Conservation (phyloP, 2,888 invertebrate species). For the Tanaodytes sp. region DNA sequence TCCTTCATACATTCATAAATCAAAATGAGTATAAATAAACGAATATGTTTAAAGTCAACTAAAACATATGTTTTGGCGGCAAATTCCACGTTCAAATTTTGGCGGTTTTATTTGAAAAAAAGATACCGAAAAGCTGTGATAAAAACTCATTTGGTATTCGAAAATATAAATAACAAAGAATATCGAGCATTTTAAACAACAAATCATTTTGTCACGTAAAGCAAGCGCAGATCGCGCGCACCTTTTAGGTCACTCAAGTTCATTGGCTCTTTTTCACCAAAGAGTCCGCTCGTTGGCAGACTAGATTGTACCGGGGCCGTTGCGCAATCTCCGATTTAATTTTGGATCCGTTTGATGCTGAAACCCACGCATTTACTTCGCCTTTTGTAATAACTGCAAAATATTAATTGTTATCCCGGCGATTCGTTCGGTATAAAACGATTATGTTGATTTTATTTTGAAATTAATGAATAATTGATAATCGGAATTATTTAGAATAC, state of each 20-base stretch:
- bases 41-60: too few species aligned
- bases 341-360: constrained; percentile 28
- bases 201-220: constrained; percentile 33
- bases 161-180: neutral
- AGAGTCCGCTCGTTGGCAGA: constrained; percentile 47
- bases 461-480: too few species aligned
- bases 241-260: constrained; percentile 66
- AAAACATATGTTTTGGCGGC: too few species aligned
- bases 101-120: too few species aligned
- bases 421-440: too few species aligned
- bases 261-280: constrained; percentile 66
- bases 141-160: too few species aligned
- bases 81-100: too few species aligned
- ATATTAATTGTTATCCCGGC: constrained; percentile 17
- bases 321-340: constrained; percentile 52
- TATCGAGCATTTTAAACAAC: constrained; percentile 18
- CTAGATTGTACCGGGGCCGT: constrained; percentile 64
- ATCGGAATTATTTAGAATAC: too few species aligned
- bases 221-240: constrained; percentile 45
- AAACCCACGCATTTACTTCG: neutral
- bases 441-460: too few species aligned
- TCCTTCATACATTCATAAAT: too few species aligned
- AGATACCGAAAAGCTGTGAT: too few species aligned
- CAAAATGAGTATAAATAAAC: too few species aligned
- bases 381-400: neutral